These are phyloP conservation scores for Aphelocoma coerulescens DNA, from an alignment of 2,113 vertebrate genomes.

Conservation along the genomic window DNA sequence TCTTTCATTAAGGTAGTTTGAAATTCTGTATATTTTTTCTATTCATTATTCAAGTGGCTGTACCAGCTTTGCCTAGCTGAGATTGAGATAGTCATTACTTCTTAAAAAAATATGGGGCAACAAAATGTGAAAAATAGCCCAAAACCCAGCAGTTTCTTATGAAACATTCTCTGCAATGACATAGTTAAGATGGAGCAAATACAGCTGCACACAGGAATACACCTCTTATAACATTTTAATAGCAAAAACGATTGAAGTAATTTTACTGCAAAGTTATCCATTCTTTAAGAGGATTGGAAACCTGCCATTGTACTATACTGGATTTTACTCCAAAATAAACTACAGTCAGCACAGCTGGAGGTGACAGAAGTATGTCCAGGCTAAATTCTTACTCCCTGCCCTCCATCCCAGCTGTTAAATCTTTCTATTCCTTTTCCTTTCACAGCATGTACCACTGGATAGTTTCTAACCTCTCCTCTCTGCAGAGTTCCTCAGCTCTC, in stretches of 20 bases:
- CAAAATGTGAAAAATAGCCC: background rate
- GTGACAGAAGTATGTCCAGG: background rate
- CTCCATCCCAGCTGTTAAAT: constrained; percentile 9
- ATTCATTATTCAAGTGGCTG: background rate
- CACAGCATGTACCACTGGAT: background rate
- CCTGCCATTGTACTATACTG: background rate
- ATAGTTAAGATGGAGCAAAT: background rate
- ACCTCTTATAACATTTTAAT: background rate
- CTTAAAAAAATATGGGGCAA: background rate
- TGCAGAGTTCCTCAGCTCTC: background rate
- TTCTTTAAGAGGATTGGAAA: background rate
- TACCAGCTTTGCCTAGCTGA: background rate
- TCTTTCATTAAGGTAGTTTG: background rate
- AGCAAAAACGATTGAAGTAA: background rate
- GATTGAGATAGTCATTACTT: background rate
- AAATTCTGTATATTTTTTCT: background rate
- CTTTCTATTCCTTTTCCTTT: background rate
- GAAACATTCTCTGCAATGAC: background rate
- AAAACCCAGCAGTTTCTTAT: background rate
- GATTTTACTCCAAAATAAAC: constrained; percentile 25
- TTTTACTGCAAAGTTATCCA: background rate
- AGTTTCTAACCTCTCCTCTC: background rate
- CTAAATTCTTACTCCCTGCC: background rate
- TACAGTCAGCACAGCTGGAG: constrained; percentile 15
- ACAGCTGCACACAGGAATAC: background rate